Percentiles rank a stretch among this genome's conserved stretches.
phyloP scores from a whole-genome alignment of 2,888 invertebrate genomes.

The Sinotaia quadrata region DNA sequence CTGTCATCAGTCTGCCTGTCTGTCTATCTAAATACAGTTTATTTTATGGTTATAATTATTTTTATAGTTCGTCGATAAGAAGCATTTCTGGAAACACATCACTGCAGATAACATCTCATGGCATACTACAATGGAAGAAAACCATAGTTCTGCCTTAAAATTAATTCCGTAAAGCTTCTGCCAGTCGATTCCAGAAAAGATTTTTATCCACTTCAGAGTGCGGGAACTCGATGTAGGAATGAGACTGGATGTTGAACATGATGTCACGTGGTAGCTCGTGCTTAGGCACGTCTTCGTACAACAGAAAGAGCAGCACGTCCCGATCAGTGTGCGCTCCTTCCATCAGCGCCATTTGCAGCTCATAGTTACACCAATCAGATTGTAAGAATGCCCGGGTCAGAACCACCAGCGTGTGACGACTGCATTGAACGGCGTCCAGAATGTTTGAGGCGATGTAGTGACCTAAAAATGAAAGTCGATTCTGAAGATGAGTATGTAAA shows the following conservation, averaged over 20 bases:
- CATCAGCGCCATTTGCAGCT: conserved; percentile 35
- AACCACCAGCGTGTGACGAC: conserved; percentile 34
- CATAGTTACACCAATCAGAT: conserved; percentile 36
- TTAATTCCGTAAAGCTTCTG: conserved; percentile 25
- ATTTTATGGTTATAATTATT: too few relatives aligned
- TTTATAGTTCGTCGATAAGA: too few relatives aligned
- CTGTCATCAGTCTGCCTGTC: too few relatives aligned
- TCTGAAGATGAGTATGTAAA: too few relatives aligned
- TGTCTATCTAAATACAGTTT: too few relatives aligned
- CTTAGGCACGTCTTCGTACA: conserved; percentile 29
- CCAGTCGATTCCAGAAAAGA: conserved; percentile 33
- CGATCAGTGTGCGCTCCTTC: conserved; percentile 28
- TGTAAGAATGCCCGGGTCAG: conserved; percentile 26
- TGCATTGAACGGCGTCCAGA: conserved; percentile 23
- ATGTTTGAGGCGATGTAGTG: conserved; percentile 35
- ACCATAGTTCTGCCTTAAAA: too few relatives aligned
- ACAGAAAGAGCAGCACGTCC: conserved; percentile 33
- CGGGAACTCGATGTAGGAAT: conserved; percentile 31
- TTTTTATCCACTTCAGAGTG: background rate
- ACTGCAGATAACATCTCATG: too few relatives aligned
- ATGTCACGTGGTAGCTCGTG: conserved; percentile 19
- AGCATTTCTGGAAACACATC: too few relatives aligned
- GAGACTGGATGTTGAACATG: conserved; percentile 27
- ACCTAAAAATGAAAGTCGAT: conserved; percentile 16
- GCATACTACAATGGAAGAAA: too few relatives aligned